phyloP scores from a whole-genome alignment of 2,797 vertebrate genomes.

The Sorex maritimensis region DNA sequence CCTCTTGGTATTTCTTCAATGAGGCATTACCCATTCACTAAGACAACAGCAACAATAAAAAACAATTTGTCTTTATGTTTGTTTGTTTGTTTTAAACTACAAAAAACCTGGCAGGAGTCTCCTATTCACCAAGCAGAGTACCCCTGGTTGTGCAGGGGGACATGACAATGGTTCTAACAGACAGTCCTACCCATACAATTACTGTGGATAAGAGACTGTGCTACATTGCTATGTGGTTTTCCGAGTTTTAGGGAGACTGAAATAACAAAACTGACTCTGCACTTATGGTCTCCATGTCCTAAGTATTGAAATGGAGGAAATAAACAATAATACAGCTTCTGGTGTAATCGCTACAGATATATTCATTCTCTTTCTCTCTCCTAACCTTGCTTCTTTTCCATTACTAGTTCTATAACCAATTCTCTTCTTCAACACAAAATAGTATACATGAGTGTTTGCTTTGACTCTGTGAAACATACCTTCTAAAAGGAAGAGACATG shows the following conservation, averaged over 20 bases:
- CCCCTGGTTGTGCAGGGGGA: background rate
- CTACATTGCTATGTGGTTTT: background rate
- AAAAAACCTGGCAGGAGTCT: background rate
- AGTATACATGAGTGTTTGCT: background rate
- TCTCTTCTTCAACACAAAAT: background rate
- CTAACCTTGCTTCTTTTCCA: background rate
- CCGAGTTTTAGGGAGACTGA: background rate
- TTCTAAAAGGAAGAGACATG: conserved; percentile 10
- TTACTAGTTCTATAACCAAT: background rate
- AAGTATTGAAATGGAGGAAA: background rate
- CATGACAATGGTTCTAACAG: background rate
- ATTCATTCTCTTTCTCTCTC: background rate
- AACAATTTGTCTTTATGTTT: background rate
- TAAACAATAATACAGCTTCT: conserved; percentile 29
- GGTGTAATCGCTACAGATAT: background rate
- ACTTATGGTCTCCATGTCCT: background rate
- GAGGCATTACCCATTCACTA: background rate
- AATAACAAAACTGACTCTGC: background rate
- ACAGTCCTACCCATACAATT: background rate
- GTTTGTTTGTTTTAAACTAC: background rate
- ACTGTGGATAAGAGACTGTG: background rate
- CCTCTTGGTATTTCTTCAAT: conserved; percentile 10
- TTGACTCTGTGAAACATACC: background rate
- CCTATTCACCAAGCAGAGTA: background rate
- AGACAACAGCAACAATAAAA: background rate